Base-by-base conservation (phyloP, 2,797 vertebrate genomes). In the Molossus alvarezi region DNA sequence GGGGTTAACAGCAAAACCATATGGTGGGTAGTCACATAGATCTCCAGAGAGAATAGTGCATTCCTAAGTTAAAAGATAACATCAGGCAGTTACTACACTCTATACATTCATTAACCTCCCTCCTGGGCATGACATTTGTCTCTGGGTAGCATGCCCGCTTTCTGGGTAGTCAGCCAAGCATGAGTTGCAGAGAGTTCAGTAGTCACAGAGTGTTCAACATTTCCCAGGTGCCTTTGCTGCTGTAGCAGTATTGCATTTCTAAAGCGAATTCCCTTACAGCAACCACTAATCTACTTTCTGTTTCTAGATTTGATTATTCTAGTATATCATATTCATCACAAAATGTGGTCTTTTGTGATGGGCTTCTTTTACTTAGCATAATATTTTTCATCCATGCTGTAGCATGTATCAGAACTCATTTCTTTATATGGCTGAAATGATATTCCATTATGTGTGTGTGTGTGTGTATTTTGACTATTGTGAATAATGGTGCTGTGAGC, bases 331-430 rank as follows among this genome's bases (percentile, higher is more conserved):
- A 73, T 25, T 83, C 33, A 73, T 92, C 71, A 86, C 23, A 60
- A 48, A 15, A 51, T 69, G 23, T 60, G 17, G 37, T 65, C 8
- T 81, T 91, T 48, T 91, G 37, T 60, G 67, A 25, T 27, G 72
- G 69, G 29, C 83, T 84, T 65, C 53, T 77, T 94, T 90, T 62
- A 83, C 57, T 88, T 60, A 55, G 77, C 51, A n/a, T 53, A 13
- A 20, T 88, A 82, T 76, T 82, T 96, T 77, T 77, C 29, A 69
- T 60, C 53, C 62, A n/a, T 62, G 65, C 45, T 72, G 9, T 80
- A 29, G 48, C 37, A 23, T 67, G 1, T 41, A 25, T 81, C 67
- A 86, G 15, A 80, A 27, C 10, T 84, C 20, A 37, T 84, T 73
- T 23, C 17, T 88, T 93, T 81, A 81, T 81, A 53, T 88, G 60